A percentile compares a stretch with the other conserved stretches of the same genome.
These are phyloP conservation scores for Pseudopleuronectes americanus DNA, from an alignment of 2,797 vertebrate genomes.

Conservation along the genomic window DNA sequence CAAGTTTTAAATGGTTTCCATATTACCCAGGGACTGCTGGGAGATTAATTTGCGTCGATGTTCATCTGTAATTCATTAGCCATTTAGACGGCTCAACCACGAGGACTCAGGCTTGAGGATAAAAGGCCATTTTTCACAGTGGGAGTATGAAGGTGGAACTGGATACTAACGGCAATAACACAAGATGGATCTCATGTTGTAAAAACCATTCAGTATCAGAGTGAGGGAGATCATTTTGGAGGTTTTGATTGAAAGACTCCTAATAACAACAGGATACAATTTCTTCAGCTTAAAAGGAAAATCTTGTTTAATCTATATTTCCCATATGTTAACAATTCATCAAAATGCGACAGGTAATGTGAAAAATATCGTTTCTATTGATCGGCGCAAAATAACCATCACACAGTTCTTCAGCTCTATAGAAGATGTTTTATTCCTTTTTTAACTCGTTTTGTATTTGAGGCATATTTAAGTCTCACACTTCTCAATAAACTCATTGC, in stretches of 20 bases:
- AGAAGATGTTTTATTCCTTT: too few relatives aligned
- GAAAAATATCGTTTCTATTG: too few relatives aligned
- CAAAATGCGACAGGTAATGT: too few relatives aligned
- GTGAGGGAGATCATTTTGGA: neutral
- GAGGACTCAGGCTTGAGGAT: constrained; percentile 94
- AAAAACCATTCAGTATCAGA: neutral
- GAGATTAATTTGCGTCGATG: constrained; percentile 98
- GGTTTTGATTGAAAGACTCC: neutral
- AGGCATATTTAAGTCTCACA: too few relatives aligned
- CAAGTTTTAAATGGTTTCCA: constrained; percentile 99
- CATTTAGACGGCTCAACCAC: constrained; percentile 95
- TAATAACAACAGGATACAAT: neutral
- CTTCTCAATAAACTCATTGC: too few relatives aligned
- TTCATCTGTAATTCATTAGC: constrained; percentile 99
- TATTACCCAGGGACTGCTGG: constrained; percentile 96
- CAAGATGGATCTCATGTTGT: constrained; percentile 15
- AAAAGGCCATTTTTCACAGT: constrained; percentile 92
- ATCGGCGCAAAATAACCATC: too few relatives aligned
- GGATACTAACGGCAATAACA: constrained; percentile 26
- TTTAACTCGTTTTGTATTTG: too few relatives aligned
- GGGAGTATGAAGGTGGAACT: constrained; percentile 86
- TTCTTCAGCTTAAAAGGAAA: neutral
- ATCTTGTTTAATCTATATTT: neutral
- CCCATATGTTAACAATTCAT: too few relatives aligned
- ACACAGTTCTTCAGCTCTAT: too few relatives aligned